Evolutionary conservation across 2,113 vertebrate genomes (phyloP).

Genomic region (Pycnonotus jocosus): DNA sequence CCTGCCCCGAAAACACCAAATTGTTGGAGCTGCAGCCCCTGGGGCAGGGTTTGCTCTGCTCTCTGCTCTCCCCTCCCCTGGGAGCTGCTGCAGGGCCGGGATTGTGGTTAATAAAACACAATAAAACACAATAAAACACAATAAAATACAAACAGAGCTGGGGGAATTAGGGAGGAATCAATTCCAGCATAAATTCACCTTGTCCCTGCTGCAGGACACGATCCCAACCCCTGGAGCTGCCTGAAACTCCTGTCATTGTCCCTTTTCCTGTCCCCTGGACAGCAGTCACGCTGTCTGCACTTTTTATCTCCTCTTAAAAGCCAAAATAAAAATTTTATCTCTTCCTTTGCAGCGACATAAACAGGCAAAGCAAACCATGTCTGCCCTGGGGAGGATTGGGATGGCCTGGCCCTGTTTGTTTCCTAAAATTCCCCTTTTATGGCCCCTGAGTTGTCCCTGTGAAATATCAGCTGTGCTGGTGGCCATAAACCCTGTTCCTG

Average conservation of each 20-base stretch:
- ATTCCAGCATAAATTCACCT: background rate
- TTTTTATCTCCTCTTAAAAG: background rate
- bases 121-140: no score
- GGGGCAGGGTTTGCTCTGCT: background rate
- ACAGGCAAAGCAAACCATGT: background rate
- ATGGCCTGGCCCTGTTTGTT: background rate
- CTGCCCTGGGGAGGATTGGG: background rate
- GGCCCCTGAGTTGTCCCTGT: background rate
- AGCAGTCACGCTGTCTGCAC: background rate
- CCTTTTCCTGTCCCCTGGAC: background rate
- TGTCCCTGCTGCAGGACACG: background rate
- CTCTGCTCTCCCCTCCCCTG: background rate
- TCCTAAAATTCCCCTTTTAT: slow-evolving; percentile 3
- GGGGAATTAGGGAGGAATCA: background rate
- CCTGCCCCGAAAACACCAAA: background rate
- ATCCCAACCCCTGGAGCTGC: background rate
- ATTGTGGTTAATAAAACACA: background rate
- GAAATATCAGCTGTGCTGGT: background rate
- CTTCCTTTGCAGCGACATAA: background rate
- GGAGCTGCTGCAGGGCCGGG: background rate
- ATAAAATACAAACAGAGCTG: background rate
- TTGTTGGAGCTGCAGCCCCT: background rate
- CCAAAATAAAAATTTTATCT: slow-evolving; percentile 8
- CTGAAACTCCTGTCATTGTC: background rate
- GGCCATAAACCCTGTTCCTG: background rate